These are phyloP conservation scores for Geophilus truncorum DNA, from an alignment of 2,888 invertebrate genomes.

Conservation along the genomic window DNA sequence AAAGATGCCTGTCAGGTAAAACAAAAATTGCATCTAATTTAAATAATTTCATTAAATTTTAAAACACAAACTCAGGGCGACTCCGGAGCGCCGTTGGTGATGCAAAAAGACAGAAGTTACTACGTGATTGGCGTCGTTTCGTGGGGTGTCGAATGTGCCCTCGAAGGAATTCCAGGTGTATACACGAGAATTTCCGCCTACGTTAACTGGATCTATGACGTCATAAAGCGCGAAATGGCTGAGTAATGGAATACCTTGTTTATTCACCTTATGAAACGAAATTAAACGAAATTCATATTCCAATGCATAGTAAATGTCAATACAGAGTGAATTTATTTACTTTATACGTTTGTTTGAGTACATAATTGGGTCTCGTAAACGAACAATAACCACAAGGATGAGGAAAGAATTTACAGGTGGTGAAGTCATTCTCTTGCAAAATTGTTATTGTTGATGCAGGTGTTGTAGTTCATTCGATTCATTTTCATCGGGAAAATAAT, in stretches of 20 bases:
- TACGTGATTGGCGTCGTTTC: neutral
- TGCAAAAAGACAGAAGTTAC: neutral
- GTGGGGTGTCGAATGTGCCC: neutral
- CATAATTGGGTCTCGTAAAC: neutral
- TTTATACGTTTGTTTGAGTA: neutral
- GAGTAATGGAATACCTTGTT: too few species aligned
- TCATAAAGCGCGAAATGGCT: too few species aligned
- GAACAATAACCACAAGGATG: neutral
- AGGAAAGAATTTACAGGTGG: neutral
- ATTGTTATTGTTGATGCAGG: neutral
- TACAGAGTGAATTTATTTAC: neutral
- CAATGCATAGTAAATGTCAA: neutral
- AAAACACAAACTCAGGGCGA: neutral
- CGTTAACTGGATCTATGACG: neutral
- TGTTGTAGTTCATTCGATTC: neutral
- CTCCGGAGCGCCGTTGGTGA: neutral
- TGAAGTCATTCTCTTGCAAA: neutral
- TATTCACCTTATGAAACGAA: too few species aligned
- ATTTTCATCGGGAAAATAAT: neutral
- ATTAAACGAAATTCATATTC: too few species aligned
- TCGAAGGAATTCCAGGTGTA: neutral
- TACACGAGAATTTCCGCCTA: neutral
- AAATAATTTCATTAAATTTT: neutral
- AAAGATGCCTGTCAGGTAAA: conserved; percentile 13
- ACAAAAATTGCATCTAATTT: neutral